A percentile compares a stretch with the other conserved stretches of the same genome.
Evolutionary conservation across 2,113 vertebrate genomes (phyloP).

Genomic region (Eonycteris spelaea): DNA sequence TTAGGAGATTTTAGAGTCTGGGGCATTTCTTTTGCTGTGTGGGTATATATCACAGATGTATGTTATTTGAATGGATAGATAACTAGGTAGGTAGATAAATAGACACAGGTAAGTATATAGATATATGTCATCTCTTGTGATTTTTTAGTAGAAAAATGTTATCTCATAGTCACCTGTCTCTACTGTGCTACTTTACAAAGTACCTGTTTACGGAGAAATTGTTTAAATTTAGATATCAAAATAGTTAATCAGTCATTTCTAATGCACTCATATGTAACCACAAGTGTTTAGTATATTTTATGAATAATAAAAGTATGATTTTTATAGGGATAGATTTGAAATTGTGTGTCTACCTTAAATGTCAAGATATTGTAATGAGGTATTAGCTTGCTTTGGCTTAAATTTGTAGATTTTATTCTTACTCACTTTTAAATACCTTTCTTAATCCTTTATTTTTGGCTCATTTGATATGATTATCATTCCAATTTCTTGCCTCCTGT

Average conservation of each 20-base stretch:
- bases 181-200: background rate
- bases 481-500: constrained; percentile 68
- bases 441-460: constrained; percentile 74
- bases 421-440: constrained; percentile 71
- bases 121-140: background rate
- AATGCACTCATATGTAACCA: background rate
- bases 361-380: constrained; percentile 42
- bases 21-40: constrained; percentile 25
- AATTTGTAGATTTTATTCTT: constrained; percentile 74
- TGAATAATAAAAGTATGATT: background rate
- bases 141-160: background rate
- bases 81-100: background rate
- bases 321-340: constrained; percentile 23
- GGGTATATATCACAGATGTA: background rate
- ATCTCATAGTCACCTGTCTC: background rate
- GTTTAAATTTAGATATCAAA: constrained; percentile 5
- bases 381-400: constrained; percentile 54
- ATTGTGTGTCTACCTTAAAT: constrained; percentile 46
- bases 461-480: constrained; percentile 74
- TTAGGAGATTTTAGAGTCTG: constrained; percentile 1
- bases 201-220: background rate
- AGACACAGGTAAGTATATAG: background rate
- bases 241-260: constrained; percentile 30
- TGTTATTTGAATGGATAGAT: background rate
- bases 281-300: background rate